Percentiles rank a stretch among this genome's conserved stretches.
phyloP scores from a whole-genome alignment of 2,888 invertebrate genomes.

The Nephrocerus scutellatus region DNA sequence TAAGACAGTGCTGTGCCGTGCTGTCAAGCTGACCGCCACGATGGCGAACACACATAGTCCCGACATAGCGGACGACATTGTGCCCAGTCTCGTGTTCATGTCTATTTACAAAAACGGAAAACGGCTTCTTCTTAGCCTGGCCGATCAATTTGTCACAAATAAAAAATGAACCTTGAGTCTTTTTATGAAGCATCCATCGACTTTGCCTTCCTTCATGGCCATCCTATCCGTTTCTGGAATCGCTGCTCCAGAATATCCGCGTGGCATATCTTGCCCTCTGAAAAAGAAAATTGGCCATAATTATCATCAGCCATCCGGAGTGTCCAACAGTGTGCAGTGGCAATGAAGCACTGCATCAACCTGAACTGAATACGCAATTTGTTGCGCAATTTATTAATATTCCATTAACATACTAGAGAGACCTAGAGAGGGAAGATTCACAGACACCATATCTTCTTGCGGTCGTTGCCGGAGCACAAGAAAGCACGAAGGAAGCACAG shows the following conservation, averaged over 20 bases:
- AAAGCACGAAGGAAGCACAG: no score
- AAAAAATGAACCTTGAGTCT: no score
- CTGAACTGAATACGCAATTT: constrained; percentile 36
- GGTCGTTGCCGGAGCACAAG: no score
- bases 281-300: constrained; percentile 2
- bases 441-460: no score
- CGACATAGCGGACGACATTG: no score
- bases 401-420: constrained; percentile 40
- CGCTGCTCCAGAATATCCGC: background rate
- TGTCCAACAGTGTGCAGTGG: constrained; percentile 5
- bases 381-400: constrained; percentile 39
- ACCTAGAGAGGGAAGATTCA: no score
- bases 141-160: constrained; percentile 32
- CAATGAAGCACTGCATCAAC: constrained; percentile 21
- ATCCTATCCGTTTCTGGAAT: background rate
- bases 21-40: no score
- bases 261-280: background rate
- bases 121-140: constrained; percentile 8
- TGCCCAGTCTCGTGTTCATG: background rate
- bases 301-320: constrained; percentile 12
- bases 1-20: no score
- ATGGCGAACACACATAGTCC: no score
- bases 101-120: background rate
- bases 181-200: no score
- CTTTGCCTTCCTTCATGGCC: constrained; percentile 17